phyloP scores from a whole-genome alignment of 2,888 invertebrate species.

The Chironomus tentans region DNA sequence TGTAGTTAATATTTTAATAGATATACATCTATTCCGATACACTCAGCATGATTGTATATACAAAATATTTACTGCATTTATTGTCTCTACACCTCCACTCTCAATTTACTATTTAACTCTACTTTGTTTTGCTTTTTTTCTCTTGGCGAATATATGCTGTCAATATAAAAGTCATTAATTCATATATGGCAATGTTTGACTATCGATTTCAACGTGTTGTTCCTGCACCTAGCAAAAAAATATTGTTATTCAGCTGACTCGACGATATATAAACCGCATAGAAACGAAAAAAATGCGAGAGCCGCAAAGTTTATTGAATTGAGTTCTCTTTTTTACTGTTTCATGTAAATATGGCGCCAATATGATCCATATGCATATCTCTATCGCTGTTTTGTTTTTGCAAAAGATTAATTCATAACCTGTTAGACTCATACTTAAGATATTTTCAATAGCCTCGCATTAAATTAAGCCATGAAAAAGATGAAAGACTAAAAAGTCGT shows the following conservation, averaged over 20 bases:
- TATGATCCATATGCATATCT: not conserved
- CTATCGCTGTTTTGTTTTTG: not conserved
- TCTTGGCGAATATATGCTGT: not conserved
- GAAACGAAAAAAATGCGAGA: not conserved
- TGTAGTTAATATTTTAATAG: not conserved
- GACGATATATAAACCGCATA: not conserved
- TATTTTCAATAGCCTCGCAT: too few species aligned
- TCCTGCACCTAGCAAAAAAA: not conserved
- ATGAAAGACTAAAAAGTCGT: too few species aligned
- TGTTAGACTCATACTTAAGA: not conserved
- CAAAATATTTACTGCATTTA: not conserved
- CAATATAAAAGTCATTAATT: not conserved
- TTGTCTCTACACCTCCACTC: not conserved
- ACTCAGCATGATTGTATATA: not conserved
- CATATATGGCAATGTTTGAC: conserved; percentile 1
- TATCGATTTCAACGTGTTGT: not conserved
- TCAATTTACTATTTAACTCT: not conserved
- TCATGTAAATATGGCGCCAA: not conserved
- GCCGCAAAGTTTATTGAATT: not conserved
- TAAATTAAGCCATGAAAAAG: too few species aligned
- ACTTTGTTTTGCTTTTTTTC: too few species aligned
- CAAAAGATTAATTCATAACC: not conserved
- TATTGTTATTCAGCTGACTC: not conserved
- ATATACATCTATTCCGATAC: not conserved
- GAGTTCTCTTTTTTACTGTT: not conserved